Evolutionary conservation across 2,888 invertebrate species (phyloP), one percentile per base, ranked within the genome.

Genomic region (Agrochola lota): DNA sequence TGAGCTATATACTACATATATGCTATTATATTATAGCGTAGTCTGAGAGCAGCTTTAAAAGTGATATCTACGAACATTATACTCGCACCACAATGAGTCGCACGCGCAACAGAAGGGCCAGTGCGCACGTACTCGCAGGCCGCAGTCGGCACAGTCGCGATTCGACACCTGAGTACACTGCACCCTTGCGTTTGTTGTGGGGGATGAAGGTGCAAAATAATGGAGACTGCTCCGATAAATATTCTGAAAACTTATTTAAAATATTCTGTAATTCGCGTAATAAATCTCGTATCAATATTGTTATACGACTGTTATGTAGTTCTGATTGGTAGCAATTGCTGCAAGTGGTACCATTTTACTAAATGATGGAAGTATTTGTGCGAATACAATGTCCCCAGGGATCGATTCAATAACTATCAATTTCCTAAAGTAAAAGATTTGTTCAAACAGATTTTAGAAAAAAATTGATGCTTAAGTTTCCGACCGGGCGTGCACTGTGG

Each of bases 91-190:
- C 43, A 62, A 73, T 89, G 23, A 2, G 72, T 74, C 86, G 94
- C 71, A 69, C 70, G 87, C 11, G 26, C 40, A 76, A 63, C 83
- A 87, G 85, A 87, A 92, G 94, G 94, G 94, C 92, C 92, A 90
- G 91, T 91, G 90, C 91, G 90, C 91, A 92, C 93, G 92, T 92
- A 92, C 63, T 82, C 77, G 83, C 35, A 35, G 78, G 77, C 40
- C 72, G n/a, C 80, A 91, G 91, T 87, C 89, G 73, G 88, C 91
- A 91, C 92, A 92, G 92, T 94, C 94, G 93, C 95, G 95, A 95
- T 94, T 92, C 94, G 94, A 96, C 96, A 96, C 96, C 96, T 96
- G 96, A 96, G 96, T 94, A 96, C 96, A 95, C 95, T 94, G 95
- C 95, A 91, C 95, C 95, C 96, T 93, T 93, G 93, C 91, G 86